Percentiles rank a stretch among this genome's conserved stretches.
phyloP scores from a whole-genome alignment of 2,888 invertebrate genomes.

The Orgyia antiqua region DNA sequence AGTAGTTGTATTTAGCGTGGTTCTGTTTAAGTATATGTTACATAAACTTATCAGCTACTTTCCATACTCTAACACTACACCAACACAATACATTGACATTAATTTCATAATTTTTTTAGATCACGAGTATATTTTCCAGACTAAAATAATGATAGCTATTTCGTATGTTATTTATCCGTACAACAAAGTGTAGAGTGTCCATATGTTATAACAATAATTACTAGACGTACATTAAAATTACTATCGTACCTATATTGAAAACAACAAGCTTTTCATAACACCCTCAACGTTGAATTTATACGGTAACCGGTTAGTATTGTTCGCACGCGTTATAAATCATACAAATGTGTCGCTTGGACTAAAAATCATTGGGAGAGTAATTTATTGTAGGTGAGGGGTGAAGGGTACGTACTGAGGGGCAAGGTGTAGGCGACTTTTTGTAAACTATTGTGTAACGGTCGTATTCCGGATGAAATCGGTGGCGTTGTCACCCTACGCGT shows the following conservation, averaged over 20 bases:
- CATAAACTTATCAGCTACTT: no score
- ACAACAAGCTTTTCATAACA: conserved; percentile 49
- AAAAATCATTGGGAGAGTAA: conserved; percentile 65
- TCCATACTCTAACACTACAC: no score
- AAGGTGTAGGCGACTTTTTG: conserved; percentile 58
- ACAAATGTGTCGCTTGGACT: conserved; percentile 62
- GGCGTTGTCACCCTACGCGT: conserved; percentile 34
- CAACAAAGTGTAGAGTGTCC: conserved; percentile 20
- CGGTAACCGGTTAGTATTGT: conserved; percentile 65
- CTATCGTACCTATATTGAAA: conserved; percentile 34
- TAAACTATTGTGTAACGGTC: conserved; percentile 50
- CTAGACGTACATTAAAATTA: conserved; percentile 38
- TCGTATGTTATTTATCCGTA: no score
- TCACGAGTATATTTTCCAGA: no score
- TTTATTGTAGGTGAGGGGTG: conserved; percentile 50
- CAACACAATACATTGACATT: no score
- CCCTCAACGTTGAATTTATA: conserved; percentile 50
- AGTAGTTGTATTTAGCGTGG: no score
- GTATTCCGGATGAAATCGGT: conserved; percentile 26
- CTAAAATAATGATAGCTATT: no score
- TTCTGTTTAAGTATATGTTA: no score
- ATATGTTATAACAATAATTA: conserved; percentile 46
- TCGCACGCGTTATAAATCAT: conserved; percentile 62
- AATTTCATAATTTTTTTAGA: no score
- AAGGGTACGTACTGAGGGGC: conserved; percentile 19